A percentile compares a stretch with the other conserved stretches of the same genome.
Conservation (phyloP, 2,888 invertebrate species). For the Ichneumon xanthorius region DNA sequence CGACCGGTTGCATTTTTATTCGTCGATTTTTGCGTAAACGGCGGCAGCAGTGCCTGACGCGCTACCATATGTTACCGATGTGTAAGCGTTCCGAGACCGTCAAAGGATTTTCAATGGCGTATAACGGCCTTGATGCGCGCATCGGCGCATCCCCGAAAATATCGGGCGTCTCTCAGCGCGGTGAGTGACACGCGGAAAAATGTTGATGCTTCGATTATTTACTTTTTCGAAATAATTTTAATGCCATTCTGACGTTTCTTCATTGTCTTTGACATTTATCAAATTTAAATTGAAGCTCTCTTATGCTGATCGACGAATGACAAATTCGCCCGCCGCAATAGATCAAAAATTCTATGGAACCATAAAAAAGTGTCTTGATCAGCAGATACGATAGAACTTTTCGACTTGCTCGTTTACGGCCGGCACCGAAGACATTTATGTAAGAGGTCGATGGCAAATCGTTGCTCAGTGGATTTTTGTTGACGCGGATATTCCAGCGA, state of each 20-base stretch:
- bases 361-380: background rate
- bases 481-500: background rate
- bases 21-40: constrained; percentile 78
- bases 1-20: constrained; percentile 79
- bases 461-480: background rate
- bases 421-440: background rate
- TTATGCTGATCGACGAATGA: too few species aligned
- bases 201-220: background rate
- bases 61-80: constrained; percentile 77
- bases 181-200: background rate
- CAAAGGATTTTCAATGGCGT: constrained; percentile 70
- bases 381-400: background rate
- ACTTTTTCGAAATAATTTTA: background rate
- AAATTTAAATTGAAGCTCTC: too few species aligned
- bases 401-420: background rate
- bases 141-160: constrained; percentile 66
- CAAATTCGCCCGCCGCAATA: too few species aligned
- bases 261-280: background rate
- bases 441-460: background rate
- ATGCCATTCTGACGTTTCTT: background rate
- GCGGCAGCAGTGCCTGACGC: constrained; percentile 67
- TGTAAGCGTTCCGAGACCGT: constrained; percentile 65
- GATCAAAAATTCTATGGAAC: too few species aligned
- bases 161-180: background rate
- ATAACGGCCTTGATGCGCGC: constrained; percentile 58